A percentile compares a stretch with the other conserved stretches of the same genome.
phyloP scores from a whole-genome alignment of 2,113 vertebrate species.

The Mellivora capensis region DNA sequence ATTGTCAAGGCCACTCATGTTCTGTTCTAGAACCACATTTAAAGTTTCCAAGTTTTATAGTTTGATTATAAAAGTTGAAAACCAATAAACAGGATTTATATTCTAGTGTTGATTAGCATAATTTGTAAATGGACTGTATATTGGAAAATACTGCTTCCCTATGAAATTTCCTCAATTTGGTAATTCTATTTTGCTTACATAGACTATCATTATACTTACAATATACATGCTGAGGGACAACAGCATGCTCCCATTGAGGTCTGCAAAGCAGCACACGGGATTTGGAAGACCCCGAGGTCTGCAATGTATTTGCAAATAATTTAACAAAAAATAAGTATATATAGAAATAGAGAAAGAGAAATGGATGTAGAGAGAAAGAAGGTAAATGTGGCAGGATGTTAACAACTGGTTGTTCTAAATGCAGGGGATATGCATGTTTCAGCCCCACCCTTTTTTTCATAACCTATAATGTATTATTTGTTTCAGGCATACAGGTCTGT shows the following conservation, averaged over 20 bases:
- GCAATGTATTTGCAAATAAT: background rate
- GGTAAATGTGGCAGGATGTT: background rate
- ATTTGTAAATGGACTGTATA: background rate
- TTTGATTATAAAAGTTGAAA: background rate
- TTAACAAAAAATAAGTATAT: background rate
- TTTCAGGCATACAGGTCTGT: too few species aligned
- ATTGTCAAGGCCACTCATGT: background rate
- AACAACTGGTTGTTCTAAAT: background rate
- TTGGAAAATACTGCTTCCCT: conserved; percentile 7
- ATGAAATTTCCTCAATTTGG: background rate
- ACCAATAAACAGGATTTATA: background rate
- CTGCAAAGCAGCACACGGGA: background rate
- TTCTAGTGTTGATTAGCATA: background rate
- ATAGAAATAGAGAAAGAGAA: background rate
- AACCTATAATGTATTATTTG: too few species aligned
- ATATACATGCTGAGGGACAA: background rate
- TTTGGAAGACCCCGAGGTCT: background rate
- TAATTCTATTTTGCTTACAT: background rate
- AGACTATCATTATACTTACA: background rate
- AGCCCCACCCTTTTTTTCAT: too few species aligned
- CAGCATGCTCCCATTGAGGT: background rate
- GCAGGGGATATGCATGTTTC: background rate
- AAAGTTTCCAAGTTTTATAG: background rate
- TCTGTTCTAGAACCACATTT: background rate
- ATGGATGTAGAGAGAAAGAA: background rate